Base-by-base conservation (phyloP, 2,888 invertebrate genomes). In the Eupsilia transversa region DNA sequence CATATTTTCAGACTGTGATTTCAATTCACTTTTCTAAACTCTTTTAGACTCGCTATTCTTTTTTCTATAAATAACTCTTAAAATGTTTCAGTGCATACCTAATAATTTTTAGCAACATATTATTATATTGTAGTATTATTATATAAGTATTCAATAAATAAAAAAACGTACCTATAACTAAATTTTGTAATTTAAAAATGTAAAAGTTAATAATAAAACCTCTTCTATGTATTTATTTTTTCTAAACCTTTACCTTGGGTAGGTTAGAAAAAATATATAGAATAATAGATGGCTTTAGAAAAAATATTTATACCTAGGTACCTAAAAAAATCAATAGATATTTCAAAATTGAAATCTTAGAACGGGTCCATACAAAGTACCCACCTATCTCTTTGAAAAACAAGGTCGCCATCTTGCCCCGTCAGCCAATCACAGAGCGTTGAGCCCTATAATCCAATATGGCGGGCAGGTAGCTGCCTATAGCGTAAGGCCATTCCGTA, bases 351-450 rank as follows among this genome's bases (percentile, higher is more conserved):
- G 56, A 72, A 86, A 85, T 82, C 69, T 68, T 59, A 71, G 72
- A 88, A 89, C 81, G 81, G 77, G 84, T 87, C 88, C 79, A 75
- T 87, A 87, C 82, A 75, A 87, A 89, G 87, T 84, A 84, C 84
- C 80, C 86, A 88, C 87, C 87, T 86, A 52, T 49, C 60, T 60
- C 87, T 88, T 56, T 88, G 79, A 89, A 87, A 89, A 86, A 88
- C 83, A 84, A 89, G 92, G 92, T 94, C 90, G 93, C 96, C 96
- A 96, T 96, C 90, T 96, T 96, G 92, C 83, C 78, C 82, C 74
- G 83, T 82, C 85, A 87, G 87, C 96, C 96, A 96, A 96, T 96
- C 92, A 93, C 89, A 89, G 85, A 86, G 86, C 92, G 89, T 88
- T 88, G 85, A 85, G 84, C 80, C 84, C 79, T 82, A 82, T 79